Conservation (phyloP, 53 echinoderm and acorn worm genomes). For the Henricia sp. region DNA sequence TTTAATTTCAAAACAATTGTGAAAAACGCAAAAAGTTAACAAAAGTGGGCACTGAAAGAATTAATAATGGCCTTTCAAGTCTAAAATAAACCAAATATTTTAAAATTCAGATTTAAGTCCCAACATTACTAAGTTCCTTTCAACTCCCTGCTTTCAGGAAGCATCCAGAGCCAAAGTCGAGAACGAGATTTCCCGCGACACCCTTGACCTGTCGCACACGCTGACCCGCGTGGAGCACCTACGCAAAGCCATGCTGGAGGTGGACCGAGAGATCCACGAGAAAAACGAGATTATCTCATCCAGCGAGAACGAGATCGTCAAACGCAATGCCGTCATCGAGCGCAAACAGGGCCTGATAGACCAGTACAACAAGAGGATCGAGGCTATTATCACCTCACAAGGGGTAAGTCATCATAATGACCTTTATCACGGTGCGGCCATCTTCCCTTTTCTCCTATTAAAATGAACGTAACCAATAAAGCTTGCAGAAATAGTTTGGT, state of each 20-base stretch:
- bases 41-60: no score
- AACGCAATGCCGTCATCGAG: slow-evolving; percentile 96
- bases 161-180: slow-evolving; percentile 93
- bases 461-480: no score
- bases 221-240: slow-evolving; percentile 92
- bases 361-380: slow-evolving; percentile 98
- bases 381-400: slow-evolving; percentile 79
- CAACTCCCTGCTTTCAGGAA: slow-evolving; percentile 75
- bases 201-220: slow-evolving; percentile 92
- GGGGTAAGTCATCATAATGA: no score
- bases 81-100: no score
- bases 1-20: no score
- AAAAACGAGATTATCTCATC: slow-evolving; percentile 96
- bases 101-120: no score
- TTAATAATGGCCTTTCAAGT: no score
- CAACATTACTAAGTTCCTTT: not conserved
- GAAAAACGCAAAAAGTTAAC: no score
- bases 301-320: slow-evolving; percentile 94
- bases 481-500: no score
- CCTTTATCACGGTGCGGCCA: no score
- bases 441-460: no score
- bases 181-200: slow-evolving; percentile 91
- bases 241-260: slow-evolving; percentile 77
- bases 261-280: slow-evolving; percentile 92
- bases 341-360: slow-evolving; percentile 97